These are phyloP conservation scores for Hybognathus amarus DNA, from an alignment of 2,797 vertebrate genomes.

Conservation along the genomic window DNA sequence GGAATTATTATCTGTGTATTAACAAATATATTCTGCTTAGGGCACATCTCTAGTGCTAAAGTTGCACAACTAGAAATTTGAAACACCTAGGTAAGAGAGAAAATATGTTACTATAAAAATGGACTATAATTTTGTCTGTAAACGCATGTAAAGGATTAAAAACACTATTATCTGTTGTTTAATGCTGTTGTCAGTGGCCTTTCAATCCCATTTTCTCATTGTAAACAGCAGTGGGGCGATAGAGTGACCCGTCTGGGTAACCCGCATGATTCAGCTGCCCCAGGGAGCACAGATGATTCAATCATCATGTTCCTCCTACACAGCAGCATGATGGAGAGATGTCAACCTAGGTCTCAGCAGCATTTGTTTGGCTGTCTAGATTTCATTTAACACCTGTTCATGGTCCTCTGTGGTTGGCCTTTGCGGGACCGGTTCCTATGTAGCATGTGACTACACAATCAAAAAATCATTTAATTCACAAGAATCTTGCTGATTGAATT, in stretches of 20 bases:
- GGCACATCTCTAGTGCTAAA: too few relatives aligned
- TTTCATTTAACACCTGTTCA: slow-evolving; percentile 77
- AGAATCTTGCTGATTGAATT: too few relatives aligned
- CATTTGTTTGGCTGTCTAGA: slow-evolving; percentile 65
- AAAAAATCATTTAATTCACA: too few relatives aligned
- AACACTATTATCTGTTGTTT: slow-evolving; percentile 34
- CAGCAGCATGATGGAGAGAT: slow-evolving; percentile 71
- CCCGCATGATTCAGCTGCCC: slow-evolving; percentile 34
- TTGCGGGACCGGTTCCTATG: neutral
- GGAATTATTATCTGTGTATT: neutral
- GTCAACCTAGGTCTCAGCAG: slow-evolving; percentile 67
- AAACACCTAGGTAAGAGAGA: neutral
- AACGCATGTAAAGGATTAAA: neutral
- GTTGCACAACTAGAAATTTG: neutral
- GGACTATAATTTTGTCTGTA: neutral
- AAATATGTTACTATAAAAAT: neutral
- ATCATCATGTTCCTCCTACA: slow-evolving; percentile 29
- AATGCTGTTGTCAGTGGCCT: slow-evolving; percentile 19
- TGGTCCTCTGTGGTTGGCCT: slow-evolving; percentile 59
- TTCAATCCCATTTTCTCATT: slow-evolving; percentile 8
- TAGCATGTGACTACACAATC: slow-evolving; percentile 12
- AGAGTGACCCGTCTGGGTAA: slow-evolving; percentile 33
- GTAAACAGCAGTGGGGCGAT: slow-evolving; percentile 38
- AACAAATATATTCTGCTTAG: neutral
- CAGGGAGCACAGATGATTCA: slow-evolving; percentile 28